Evolutionary conservation across 2,113 vertebrate genomes (phyloP).

Genomic region (Sarotherodon lohbergeri): DNA sequence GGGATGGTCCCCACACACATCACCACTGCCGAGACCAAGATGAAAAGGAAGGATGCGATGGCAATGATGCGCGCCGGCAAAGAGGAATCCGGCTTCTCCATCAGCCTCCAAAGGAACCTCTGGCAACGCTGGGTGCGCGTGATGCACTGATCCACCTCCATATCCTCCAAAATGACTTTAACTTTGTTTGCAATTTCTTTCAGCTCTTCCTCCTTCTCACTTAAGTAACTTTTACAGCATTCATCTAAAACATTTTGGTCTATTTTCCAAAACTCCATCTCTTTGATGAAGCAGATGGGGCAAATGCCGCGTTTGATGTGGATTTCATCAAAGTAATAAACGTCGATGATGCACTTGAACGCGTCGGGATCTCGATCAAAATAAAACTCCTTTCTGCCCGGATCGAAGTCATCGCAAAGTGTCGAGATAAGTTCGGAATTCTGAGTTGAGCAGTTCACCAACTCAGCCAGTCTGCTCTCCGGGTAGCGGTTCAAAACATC

Average conservation of each 20-base stretch:
- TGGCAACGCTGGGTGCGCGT: slow-evolving; percentile 82
- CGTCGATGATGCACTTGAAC: slow-evolving; percentile 91
- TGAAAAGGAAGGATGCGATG: slow-evolving; percentile 87
- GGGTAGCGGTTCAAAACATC: slow-evolving; percentile 87
- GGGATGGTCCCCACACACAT: slow-evolving; percentile 96
- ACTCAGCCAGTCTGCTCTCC: slow-evolving; percentile 88
- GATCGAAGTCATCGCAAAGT: slow-evolving; percentile 96
- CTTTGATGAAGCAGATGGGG: slow-evolving; percentile 94
- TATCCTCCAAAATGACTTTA: slow-evolving; percentile 87
- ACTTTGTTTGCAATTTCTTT: slow-evolving; percentile 90
- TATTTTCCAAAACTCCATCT: slow-evolving; percentile 99
- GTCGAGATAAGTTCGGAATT: slow-evolving; percentile 83
- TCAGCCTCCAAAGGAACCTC: slow-evolving; percentile 87
- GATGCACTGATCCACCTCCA: slow-evolving; percentile 77
- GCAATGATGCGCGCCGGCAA: slow-evolving; percentile 83
- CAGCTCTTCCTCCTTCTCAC: slow-evolving; percentile 91
- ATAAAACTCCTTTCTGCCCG: slow-evolving; percentile 88
- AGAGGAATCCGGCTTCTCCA: slow-evolving; percentile 95
- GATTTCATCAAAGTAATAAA: slow-evolving; percentile 92
- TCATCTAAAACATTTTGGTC: slow-evolving; percentile 89
- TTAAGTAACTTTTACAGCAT: slow-evolving; percentile 89
- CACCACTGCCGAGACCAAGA: slow-evolving; percentile 87
- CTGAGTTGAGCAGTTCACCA: slow-evolving; percentile 79
- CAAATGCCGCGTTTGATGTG: slow-evolving; percentile 97
- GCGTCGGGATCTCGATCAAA: slow-evolving; percentile 95